Evolutionary conservation across 2,888 invertebrate species (phyloP), one percentile per base, ranked within the genome.

Genomic region (Caenorhabditis drosophilae): DNA sequence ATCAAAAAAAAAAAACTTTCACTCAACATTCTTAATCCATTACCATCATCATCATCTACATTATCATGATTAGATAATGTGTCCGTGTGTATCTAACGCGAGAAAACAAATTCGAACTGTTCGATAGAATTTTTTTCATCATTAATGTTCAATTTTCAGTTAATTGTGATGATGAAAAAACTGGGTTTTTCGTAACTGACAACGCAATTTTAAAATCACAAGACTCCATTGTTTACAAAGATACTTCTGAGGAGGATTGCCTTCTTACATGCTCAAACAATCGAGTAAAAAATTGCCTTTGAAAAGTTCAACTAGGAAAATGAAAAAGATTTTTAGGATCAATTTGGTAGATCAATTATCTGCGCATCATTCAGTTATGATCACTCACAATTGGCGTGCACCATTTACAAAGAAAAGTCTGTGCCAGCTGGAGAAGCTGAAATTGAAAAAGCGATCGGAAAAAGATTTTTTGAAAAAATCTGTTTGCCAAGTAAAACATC

Each of bases 401-500:
- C 73, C 1, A 56, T 80, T 41, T 77, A 72, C 57, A 56, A 63
- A 23, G 67, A 73, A 22, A 76, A 73, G 47, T 57, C 68, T n/a
- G 27, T 40, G 27, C 80, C 80, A 12, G 68, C 60, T 12, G 80
- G 80, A 15, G 53, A 67, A 15, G 69, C 58, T 9, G 51, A 68
- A 22, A 36, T 49, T 9, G 41, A 61, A 34, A 54, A 40, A 12
- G 16, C 55, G 1, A 26, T 57, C 6, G 77, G 77, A 45, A 74
- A 76, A 51, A 63, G 79, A 20, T 79, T 73, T 52, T 81, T 79
- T 57, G 83, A 83, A 59, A 83, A 83, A 57, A 75, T 78, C 46
- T 83, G 83, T 52, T 64, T 83, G 7, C 52, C 74, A 22, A 68
- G 81, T 80, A 45, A 47, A 49, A 11, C 18, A 47, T 44, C 18